Percentiles rank a stretch among this genome's conserved stretches.
These are phyloP conservation scores for Alouatta palliata DNA, from an alignment of 2,113 vertebrate species.

Conservation along the genomic window DNA sequence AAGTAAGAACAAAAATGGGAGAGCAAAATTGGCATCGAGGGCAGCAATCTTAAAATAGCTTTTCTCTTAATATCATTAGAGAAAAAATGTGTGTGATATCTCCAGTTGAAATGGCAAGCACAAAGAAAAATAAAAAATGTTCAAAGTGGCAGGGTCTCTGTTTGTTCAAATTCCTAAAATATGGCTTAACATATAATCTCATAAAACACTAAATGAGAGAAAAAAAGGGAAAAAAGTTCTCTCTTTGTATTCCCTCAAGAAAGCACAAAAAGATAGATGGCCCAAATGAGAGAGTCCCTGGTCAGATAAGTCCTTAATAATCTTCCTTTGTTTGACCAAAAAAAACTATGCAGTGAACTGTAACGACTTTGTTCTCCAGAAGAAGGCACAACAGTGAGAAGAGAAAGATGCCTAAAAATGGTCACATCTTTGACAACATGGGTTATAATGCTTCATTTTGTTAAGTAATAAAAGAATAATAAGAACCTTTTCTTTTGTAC, in stretches of 20 bases:
- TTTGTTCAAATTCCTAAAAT: conserved; percentile 66
- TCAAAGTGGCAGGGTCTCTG: conserved; percentile 33
- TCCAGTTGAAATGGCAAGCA: conserved; percentile 17
- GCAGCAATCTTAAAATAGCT: conserved; percentile 28
- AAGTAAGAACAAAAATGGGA: conserved; percentile 39
- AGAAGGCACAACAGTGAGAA: conserved; percentile 39
- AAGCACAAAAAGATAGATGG: conserved; percentile 61
- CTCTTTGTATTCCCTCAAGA: conserved; percentile 44
- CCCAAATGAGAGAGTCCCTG: conserved; percentile 44
- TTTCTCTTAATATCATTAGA: conserved; percentile 45
- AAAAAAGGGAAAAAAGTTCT: background rate
- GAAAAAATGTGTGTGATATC: conserved; percentile 8
- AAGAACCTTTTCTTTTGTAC: conserved; percentile 29
- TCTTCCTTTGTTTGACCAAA: conserved; percentile 42
- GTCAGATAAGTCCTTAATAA: conserved; percentile 55
- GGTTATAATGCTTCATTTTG: conserved; percentile 60
- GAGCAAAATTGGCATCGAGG: conserved; percentile 48
- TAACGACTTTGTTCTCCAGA: conserved; percentile 64
- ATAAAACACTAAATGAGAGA: conserved; percentile 63
- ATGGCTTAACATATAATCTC: conserved; percentile 49
- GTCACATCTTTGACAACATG: conserved; percentile 45
- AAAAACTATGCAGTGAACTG: conserved; percentile 43
- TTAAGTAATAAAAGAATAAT: conserved; percentile 64
- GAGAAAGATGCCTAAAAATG: conserved; percentile 59
- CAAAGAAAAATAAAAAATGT: conserved; percentile 45